Percentiles rank a stretch among this genome's conserved stretches.
Conservation (phyloP, 1,140 invertebrate genomes). For the Probaryconus sp. region DNA sequence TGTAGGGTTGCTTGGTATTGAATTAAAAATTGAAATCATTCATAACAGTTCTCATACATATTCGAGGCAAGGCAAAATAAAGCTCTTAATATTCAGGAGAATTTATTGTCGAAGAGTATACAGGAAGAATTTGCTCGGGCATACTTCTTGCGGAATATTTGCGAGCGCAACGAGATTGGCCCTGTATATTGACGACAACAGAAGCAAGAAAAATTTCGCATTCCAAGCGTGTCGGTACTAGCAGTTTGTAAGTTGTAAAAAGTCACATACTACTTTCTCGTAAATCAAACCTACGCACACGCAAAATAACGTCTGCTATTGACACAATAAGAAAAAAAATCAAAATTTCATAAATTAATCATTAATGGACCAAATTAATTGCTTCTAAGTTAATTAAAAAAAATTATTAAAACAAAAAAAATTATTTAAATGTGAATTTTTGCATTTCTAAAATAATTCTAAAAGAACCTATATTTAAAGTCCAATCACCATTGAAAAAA, state of each 20-base stretch:
- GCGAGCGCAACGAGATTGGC: conserved; percentile 47
- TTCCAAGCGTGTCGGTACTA: conserved; percentile 34
- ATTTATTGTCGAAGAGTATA: conserved; percentile 34
- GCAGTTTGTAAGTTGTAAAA: conserved; percentile 51
- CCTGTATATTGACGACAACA: conserved; percentile 39
- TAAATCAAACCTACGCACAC: conserved; percentile 41
- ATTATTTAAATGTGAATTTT: too few species aligned
- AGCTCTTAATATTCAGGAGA: conserved; percentile 27
- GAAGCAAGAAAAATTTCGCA: conserved; percentile 49
- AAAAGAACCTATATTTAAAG: too few species aligned
- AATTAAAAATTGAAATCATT: too few species aligned
- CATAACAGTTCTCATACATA: conserved; percentile 26
- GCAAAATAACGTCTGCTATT: neutral
- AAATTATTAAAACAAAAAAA: too few species aligned
- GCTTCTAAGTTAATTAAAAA: too few species aligned
- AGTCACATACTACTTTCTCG: conserved; percentile 39
- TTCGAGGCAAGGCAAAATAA: conserved; percentile 19
- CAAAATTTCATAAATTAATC: too few species aligned
- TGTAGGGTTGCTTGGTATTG: too few species aligned
- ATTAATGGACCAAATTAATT: too few species aligned
- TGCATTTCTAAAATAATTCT: too few species aligned
- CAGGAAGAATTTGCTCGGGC: conserved; percentile 35
- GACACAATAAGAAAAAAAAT: too few species aligned
- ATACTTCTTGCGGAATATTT: conserved; percentile 46
- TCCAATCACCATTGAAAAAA: too few species aligned